Evolutionary conservation across 2,797 vertebrate species (phyloP), one percentile per base, ranked within the genome.

Genomic region (Lepilemur septentrionalis): DNA sequence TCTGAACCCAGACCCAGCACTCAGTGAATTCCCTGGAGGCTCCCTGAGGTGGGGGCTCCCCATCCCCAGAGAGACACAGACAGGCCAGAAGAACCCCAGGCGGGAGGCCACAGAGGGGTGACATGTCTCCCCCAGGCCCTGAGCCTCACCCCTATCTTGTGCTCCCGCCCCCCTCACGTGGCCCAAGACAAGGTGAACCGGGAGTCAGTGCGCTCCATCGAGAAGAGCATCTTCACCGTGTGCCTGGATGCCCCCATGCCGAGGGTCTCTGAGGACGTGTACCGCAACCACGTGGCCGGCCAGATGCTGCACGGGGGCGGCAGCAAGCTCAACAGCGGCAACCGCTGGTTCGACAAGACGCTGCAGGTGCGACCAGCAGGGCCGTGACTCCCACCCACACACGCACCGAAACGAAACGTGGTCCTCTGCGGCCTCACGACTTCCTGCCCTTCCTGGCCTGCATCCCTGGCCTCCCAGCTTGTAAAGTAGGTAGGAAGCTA

Each of bases 331-430:
- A 99, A 99, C 98, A 99, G 99, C 0, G 99, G 99, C 81, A 99
- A 99, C 98, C 99, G 99, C 83, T 99, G 99, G 99, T 99, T 99
- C 0, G 99, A 99, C 98, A 99, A 99, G 98, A 99, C 99, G 0
- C 96, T 99, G 57, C 99, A 99, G 98, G 99, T 99, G 81, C 32
- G 91, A 63, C 50, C 0, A 4, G 48, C 0, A 15, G 48, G 57
- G 67, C 28, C 3, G 1, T 0, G 57, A 1, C 52, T 46, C 79
- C 59, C 38, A 7, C 9, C 46, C 46, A 14, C 17, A 14, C 18
- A 10, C 28, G 6, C 6, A 25, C 38, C 46, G 52, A 43, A 11
- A 2, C 46, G 52, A 43, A 11, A 2, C 10, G 7, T 7, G 67
- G 52, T 17, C 72, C 59, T 35, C 17, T 0, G 17, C 25, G 0